These are phyloP conservation scores for Spongilla lacustris DNA, from an alignment of 37 sponge, comb jelly and placozoan species.

Conservation along the genomic window DNA sequence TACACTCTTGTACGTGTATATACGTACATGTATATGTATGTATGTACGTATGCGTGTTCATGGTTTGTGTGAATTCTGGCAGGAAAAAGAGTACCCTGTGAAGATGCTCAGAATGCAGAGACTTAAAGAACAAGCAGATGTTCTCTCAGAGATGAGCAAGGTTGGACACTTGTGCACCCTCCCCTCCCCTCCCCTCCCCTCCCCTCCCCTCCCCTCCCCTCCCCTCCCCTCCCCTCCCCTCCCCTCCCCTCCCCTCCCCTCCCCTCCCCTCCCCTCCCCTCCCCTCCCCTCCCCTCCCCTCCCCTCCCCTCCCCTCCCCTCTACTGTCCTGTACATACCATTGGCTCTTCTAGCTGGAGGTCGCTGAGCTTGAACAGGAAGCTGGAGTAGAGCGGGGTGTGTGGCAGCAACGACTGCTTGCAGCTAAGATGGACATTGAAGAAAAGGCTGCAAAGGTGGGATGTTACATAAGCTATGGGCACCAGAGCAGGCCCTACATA, in stretches of 20 bases:
- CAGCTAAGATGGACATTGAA: not conserved
- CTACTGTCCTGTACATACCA: not conserved
- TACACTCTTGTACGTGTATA: slow-evolving; percentile 12
- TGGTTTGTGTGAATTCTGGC: not conserved
- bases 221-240: not conserved
- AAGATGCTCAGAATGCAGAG: slow-evolving; percentile 47
- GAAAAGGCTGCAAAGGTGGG: slow-evolving; percentile 13
- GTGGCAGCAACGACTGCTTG: slow-evolving; percentile 34
- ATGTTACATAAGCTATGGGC: too few species aligned
- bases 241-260: not conserved
- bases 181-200: not conserved
- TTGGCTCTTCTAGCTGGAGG: not conserved
- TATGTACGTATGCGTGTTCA: not conserved
- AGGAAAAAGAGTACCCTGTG: slow-evolving; percentile 72
- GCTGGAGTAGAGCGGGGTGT: slow-evolving; percentile 38
- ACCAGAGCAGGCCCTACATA: too few species aligned
- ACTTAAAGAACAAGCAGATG: slow-evolving; percentile 33
- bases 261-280: not conserved
- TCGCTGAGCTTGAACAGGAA: slow-evolving; percentile 26
- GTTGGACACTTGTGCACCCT: not conserved
- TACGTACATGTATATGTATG: slow-evolving; percentile 13
- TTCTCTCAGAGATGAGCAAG: not conserved
- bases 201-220: not conserved
- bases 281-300: not conserved
- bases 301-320: not conserved